Evolutionary conservation across 2,888 invertebrate species (phyloP), one percentile per base, ranked within the genome.

Genomic region (Zaprionus lineosus): DNA sequence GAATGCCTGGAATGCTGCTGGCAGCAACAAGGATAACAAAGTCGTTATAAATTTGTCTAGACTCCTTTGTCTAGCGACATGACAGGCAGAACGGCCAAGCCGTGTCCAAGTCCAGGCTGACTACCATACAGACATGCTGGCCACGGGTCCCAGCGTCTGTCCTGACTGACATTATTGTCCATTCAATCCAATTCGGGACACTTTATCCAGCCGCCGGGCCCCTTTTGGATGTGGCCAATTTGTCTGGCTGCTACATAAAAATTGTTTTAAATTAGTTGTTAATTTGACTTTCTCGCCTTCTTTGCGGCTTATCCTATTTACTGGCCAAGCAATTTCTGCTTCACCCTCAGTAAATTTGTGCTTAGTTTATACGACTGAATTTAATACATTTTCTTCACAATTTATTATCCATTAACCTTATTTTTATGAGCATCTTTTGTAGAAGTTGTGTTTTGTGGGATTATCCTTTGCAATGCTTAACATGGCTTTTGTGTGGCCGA

Each of bases 41-140:
- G 62, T 68, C 70, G 61, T 84, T 81, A 71, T 66, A 81, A 74
- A 84, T 71, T 84, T 73, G 78, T 79, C 78, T 79, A 79, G 78
- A 79, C 84, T 51, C 43, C 81, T 51, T 81, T 78, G 78, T 82
- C 84, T 74, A 73, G 70, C 56, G 19, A 24, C 48, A 39, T 55
- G 56, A 51, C 60, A 51, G 41, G 19, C 50, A 29, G 53, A 7
- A 40, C 31, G 21, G 47, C 44, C 40, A 34, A n/a, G n/a, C n/a
- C n/a, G n/a, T n/a, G n/a, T 40, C 26, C 48, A 37, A 14, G 26
- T 16, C 36, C 24, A 28, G 31, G 18, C 36, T 29, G 46, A 26
- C 24, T 26, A 18, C 7, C 6, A 24, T 21, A 6, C 16, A 24
- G 24, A 24, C 24, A n/a, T 1, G 12, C 48, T 33, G 36, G 33